Conservation (phyloP, 2,888 invertebrate species). For the Aleiodes leptofemur region DNA sequence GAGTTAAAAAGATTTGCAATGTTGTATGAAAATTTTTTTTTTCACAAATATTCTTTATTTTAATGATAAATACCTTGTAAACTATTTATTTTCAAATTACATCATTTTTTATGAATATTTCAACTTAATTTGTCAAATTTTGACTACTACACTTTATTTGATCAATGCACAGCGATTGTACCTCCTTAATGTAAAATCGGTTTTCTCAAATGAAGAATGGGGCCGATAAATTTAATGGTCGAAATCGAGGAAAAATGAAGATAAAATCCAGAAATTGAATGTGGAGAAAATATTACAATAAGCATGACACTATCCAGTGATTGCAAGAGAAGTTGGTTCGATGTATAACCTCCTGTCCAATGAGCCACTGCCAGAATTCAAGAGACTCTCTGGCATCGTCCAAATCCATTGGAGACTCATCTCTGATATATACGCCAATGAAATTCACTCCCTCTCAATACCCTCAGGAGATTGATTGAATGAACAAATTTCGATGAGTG, state of each 20-base stretch:
- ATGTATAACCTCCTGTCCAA: slow-evolving; percentile 20
- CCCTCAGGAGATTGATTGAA: slow-evolving; percentile 12
- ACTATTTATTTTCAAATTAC: too few relatives aligned
- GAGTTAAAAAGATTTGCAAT: too few relatives aligned
- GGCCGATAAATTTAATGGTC: slow-evolving; percentile 16
- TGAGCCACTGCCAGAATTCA: neutral
- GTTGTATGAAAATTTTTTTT: too few relatives aligned
- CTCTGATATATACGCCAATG: slow-evolving; percentile 21
- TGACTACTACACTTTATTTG: too few relatives aligned
- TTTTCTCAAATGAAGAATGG: neutral
- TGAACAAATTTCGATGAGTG: slow-evolving; percentile 15
- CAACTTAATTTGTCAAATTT: too few relatives aligned
- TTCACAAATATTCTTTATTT: too few relatives aligned
- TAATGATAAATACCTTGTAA: too few relatives aligned
- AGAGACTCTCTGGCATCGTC: slow-evolving; percentile 23
- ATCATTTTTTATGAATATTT: too few relatives aligned
- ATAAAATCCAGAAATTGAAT: slow-evolving; percentile 26
- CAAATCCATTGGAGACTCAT: slow-evolving; percentile 18
- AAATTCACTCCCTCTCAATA: neutral
- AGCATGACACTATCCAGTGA: slow-evolving; percentile 21
- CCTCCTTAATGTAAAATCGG: neutral
- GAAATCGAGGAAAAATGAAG: slow-evolving; percentile 26
- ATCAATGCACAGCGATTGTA: too few relatives aligned
- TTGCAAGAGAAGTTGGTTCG: neutral
- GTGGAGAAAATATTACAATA: slow-evolving; percentile 26